Conservation (phyloP, 2,797 vertebrate species). For the Liparis tanakae region DNA sequence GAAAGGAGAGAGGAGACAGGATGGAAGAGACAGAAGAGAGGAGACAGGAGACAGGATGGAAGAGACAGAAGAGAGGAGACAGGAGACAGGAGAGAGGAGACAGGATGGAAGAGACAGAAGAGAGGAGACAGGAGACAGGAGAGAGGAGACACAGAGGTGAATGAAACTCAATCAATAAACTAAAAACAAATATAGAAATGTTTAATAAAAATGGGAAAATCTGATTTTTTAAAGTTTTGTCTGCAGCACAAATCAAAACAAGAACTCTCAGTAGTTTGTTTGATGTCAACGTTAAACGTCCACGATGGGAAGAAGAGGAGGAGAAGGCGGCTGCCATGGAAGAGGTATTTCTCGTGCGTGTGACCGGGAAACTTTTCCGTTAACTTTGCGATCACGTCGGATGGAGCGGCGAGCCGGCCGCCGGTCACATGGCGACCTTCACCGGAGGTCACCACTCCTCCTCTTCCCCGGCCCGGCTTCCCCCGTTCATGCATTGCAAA, state of each 20-base stretch:
- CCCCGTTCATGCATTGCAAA: conserved; percentile 80
- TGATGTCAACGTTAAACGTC: too few relatives aligned
- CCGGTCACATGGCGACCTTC: conserved; percentile 51
- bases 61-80: background rate
- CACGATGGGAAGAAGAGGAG: background rate
- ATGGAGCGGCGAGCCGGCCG: too few relatives aligned
- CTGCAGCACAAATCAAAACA: background rate
- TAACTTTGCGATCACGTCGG: conserved; percentile 65
- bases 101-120: too few relatives aligned
- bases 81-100: too few relatives aligned
- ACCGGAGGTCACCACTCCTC: conserved; percentile 72
- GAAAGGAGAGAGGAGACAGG: too few relatives aligned
- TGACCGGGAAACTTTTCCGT: conserved; percentile 58
- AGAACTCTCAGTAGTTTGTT: background rate
- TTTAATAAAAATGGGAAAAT: background rate
- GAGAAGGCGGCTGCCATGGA: background rate
- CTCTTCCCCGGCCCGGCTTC: conserved; percentile 62
- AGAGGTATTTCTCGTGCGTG: background rate
- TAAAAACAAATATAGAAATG: background rate
- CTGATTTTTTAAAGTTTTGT: too few relatives aligned
- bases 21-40: too few relatives aligned
- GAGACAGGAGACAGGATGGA: background rate
- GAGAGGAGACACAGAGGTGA: background rate
- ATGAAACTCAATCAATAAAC: background rate
- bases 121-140: background rate